Conservation (phyloP, 1,140 invertebrate genomes). For the Neodiprion fabricii region DNA sequence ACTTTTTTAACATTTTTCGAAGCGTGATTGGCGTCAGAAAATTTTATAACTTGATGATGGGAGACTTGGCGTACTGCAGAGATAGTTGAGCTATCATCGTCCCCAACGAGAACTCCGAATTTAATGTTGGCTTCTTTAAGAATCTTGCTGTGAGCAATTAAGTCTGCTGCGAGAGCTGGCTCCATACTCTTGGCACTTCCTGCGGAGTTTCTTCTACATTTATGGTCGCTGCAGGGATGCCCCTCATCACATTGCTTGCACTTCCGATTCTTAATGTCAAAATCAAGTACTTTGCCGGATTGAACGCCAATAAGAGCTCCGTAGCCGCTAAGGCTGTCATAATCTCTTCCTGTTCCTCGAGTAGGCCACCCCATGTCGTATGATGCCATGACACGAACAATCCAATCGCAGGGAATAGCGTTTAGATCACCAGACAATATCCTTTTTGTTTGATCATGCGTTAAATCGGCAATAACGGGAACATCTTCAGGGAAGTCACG, state of each 20-base stretch:
- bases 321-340: slow-evolving; percentile 11
- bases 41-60: slow-evolving; percentile 18
- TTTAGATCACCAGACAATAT: slow-evolving; percentile 5
- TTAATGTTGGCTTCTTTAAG: slow-evolving; percentile 14
- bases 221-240: not conserved
- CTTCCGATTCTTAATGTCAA: slow-evolving; percentile 21
- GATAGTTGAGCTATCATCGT: slow-evolving; percentile 26
- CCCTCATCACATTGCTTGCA: slow-evolving; percentile 14
- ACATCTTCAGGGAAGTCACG: not conserved
- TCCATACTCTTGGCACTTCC: slow-evolving; percentile 27
- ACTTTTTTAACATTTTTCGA: slow-evolving; percentile 21
- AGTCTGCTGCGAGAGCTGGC: slow-evolving; percentile 11
- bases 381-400: not conserved
- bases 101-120: slow-evolving; percentile 23
- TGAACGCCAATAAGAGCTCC: slow-evolving; percentile 23
- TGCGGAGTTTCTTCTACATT: slow-evolving; percentile 21
- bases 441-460: not conserved
- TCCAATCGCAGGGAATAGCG: not conserved
- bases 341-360: not conserved
- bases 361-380: slow-evolving; percentile 14
- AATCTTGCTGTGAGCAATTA: slow-evolving; percentile 15
- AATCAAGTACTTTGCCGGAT: slow-evolving; percentile 19
- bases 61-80: slow-evolving; percentile 14
- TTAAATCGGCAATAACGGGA: not conserved
- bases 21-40: slow-evolving; percentile 20